A percentile compares a stretch with the other conserved stretches of the same genome.
phyloP scores from a whole-genome alignment of 2,113 vertebrate species.

The Datnioides undecimradiatus region DNA sequence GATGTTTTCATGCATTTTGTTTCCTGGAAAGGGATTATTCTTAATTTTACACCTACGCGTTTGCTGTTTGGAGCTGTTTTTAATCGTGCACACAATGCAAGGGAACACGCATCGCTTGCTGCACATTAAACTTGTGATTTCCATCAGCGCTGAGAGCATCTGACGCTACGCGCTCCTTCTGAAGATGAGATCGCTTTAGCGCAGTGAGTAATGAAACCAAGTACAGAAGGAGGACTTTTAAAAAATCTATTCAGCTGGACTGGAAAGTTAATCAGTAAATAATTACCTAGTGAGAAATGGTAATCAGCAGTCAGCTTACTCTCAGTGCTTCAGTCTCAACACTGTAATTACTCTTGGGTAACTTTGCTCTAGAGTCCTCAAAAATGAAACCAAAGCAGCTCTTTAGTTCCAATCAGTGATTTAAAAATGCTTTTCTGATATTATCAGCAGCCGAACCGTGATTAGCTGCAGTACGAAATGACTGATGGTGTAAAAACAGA shows the following conservation, averaged over 20 bases:
- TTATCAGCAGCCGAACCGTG: background rate
- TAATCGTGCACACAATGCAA: too few species aligned
- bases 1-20: too few species aligned
- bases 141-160: background rate
- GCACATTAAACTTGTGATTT: background rate
- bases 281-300: conserved; percentile 38
- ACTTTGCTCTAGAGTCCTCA: conserved; percentile 39
- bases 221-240: background rate
- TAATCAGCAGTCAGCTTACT: conserved; percentile 46
- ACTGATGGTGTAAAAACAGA: background rate
- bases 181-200: background rate
- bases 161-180: background rate
- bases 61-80: too few species aligned
- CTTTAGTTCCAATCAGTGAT: conserved; percentile 4
- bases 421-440: background rate
- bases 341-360: conserved; percentile 51
- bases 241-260: conserved; percentile 26
- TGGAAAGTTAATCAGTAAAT: conserved; percentile 48
- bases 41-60: too few species aligned
- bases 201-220: background rate
- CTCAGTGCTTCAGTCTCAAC: conserved; percentile 13
- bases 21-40: too few species aligned
- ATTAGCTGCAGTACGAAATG: background rate
- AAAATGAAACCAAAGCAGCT: conserved; percentile 37
- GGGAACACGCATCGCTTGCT: background rate